phyloP scores from a whole-genome alignment of 2,797 vertebrate genomes.

The Micromesistius poutassou region DNA sequence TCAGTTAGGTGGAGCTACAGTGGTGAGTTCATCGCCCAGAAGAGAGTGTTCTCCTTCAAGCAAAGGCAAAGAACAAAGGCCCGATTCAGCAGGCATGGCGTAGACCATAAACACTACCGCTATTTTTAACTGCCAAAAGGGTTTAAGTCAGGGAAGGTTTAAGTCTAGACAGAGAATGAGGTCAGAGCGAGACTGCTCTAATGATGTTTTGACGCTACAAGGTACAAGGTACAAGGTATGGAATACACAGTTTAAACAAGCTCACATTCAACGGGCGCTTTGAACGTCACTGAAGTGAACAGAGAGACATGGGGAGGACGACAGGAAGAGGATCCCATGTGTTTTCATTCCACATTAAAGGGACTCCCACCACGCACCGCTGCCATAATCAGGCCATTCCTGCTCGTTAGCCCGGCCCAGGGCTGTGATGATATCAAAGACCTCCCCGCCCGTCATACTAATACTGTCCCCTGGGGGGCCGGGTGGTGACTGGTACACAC shows the following conservation, averaged over 20 bases:
- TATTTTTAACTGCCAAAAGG: background rate
- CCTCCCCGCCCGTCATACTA: background rate
- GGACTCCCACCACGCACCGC: background rate
- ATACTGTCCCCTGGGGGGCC: background rate
- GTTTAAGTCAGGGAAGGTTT: background rate
- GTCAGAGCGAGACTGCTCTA: background rate
- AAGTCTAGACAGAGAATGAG: slow-evolving; percentile 6
- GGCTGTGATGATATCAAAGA: slow-evolving; percentile 3
- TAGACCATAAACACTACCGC: background rate
- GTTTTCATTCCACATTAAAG: slow-evolving; percentile 5
- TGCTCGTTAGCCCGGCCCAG: background rate
- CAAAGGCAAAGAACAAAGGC: slow-evolving; percentile 1
- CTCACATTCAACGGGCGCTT: background rate
- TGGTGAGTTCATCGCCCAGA: background rate
- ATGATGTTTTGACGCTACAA: background rate
- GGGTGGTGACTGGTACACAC: background rate
- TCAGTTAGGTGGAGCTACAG: background rate
- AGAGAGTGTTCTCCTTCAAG: background rate
- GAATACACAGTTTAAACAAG: background rate
- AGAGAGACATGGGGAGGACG: background rate
- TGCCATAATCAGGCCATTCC: slow-evolving; percentile 2
- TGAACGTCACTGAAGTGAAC: background rate
- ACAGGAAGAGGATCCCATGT: slow-evolving; percentile 2
- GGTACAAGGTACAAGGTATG: background rate
- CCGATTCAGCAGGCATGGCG: background rate